Evolutionary conservation across 2,113 vertebrate species (phyloP).

Genomic region (Scopus umbretta): DNA sequence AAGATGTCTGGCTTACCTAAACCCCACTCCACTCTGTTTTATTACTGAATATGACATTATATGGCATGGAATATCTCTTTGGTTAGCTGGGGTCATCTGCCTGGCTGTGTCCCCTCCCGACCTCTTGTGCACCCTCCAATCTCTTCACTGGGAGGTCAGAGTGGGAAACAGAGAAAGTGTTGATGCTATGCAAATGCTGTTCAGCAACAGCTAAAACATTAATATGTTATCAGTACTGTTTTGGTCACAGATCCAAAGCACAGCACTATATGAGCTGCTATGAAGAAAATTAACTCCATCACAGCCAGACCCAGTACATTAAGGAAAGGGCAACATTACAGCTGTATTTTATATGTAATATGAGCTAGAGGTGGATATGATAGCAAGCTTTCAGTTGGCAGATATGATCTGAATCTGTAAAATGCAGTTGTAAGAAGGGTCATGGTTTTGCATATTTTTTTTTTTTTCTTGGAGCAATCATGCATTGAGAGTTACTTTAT

Average conservation of each 20-base stretch:
- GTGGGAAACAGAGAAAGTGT: background rate
- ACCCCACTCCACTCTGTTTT: background rate
- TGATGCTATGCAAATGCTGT: background rate
- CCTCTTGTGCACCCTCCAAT: background rate
- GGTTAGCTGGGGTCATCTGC: background rate
- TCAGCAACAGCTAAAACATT: background rate
- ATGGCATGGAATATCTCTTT: background rate
- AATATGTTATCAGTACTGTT: background rate
- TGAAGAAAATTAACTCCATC: background rate
- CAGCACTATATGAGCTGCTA: background rate
- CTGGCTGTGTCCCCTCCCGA: background rate
- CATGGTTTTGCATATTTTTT: background rate
- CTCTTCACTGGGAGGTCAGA: rapidly evolving
- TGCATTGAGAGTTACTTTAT: background rate
- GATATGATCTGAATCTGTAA: background rate
- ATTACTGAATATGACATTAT: background rate
- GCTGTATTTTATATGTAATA: background rate
- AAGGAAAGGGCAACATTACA: background rate
- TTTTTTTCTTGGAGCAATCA: background rate
- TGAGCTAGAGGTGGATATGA: background rate
- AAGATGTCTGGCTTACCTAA: background rate
- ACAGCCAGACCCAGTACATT: background rate
- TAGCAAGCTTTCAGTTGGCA: background rate
- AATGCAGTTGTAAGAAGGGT: background rate
- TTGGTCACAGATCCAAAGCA: background rate